Base-by-base conservation (phyloP, 2,113 vertebrate species). In the Mesitornis unicolor region DNA sequence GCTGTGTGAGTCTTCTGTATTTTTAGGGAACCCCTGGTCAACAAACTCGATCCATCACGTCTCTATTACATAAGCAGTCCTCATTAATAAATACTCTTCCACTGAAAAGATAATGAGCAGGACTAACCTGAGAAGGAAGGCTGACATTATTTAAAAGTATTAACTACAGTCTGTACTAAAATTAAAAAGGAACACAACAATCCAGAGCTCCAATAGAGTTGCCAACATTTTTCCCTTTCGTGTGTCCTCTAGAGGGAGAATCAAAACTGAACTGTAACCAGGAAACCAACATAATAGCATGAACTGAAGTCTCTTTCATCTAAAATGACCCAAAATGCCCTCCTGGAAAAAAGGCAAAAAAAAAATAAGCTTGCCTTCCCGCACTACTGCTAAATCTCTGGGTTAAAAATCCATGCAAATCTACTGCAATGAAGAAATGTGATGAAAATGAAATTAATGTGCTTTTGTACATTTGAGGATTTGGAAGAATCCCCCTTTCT, bases 401-500 rank as follows among this genome's bases (percentile, higher is more conserved):
- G 31, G 71, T 96, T 94, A 90, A 85, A 96, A 95, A 92, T 77
- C 95, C 82, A 94, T 96, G 95, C 92, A 96, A 95, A 95, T 93
- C 87, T 93, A 92, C 95, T 81, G 92, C 90, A 93, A 87, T 51
- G 82, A 88, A 96, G 79, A 88, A 96, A 93, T 96, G 64, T 88
- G 79, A 94, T 86, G 93, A 95, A 97, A 95, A 96, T 96, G 59
- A 95, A 96, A 96, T 96, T 94, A 96, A 96, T 88, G 78, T 96
- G 95, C 85, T 96, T 97, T 93, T 70, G 87, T 93, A 96, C 92
- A 86, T 95, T 96, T 93, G 94, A 97, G 95, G 90, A 95, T 96
- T 96, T 93, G 59, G 90, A 97, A 96, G 87, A 96, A 96, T 93
- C 92, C 68, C 86, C 90, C 68, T 97, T 94, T 96, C 96, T 97